Conservation (phyloP, 2,888 invertebrate species). For the Dryadula phaetusa region DNA sequence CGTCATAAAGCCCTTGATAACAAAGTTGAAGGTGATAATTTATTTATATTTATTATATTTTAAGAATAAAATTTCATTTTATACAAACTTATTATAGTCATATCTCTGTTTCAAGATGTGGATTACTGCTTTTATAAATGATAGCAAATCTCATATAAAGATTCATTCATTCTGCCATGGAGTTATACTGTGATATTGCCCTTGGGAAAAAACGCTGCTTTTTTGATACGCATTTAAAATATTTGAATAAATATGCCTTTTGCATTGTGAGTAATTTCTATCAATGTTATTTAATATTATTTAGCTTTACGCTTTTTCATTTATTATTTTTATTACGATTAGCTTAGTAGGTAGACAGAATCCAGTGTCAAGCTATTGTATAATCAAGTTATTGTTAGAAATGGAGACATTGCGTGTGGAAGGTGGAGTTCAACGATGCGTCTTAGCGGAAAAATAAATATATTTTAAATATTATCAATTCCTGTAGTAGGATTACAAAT, state of each 20-base stretch:
- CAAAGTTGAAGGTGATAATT: too few relatives aligned
- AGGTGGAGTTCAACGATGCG: too few relatives aligned
- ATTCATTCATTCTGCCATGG: neutral
- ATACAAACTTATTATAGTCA: neutral
- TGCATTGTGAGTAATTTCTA: slow-evolving; percentile 61
- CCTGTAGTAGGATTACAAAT: too few relatives aligned
- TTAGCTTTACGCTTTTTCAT: neutral
- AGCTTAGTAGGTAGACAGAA: neutral
- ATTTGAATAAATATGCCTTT: slow-evolving; percentile 56
- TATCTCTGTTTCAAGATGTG: neutral
- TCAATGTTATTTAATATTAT: neutral
- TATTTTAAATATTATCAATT: too few relatives aligned
- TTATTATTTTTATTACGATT: too few relatives aligned
- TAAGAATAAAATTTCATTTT: too few relatives aligned
- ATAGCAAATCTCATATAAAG: slow-evolving; percentile 2
- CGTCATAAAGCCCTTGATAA: too few relatives aligned
- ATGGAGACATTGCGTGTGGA: neutral
- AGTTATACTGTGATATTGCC: slow-evolving; percentile 1
- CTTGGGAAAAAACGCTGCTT: neutral
- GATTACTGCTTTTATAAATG: neutral
- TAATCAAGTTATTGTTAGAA: neutral
- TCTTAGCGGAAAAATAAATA: too few relatives aligned
- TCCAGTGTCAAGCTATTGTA: neutral
- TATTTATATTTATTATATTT: too few relatives aligned
- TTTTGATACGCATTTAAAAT: neutral